Conservation (phyloP, 1,140 invertebrate genomes). For the Acromyrmex charruanus region DNA sequence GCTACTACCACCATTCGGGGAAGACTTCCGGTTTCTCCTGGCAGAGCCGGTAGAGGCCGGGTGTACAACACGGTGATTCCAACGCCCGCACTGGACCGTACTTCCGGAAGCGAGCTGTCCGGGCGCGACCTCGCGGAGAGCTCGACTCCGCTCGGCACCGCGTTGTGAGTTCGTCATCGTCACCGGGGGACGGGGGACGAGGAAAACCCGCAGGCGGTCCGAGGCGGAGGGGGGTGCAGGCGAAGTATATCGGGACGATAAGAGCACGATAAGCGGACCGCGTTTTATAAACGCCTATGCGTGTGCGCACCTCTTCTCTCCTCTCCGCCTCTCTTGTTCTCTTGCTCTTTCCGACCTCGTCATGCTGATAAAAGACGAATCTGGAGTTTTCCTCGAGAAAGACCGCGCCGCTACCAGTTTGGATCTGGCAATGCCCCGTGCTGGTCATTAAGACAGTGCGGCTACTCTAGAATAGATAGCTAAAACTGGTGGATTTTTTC, state of each 20-base stretch:
- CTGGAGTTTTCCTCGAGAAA: slow-evolving; percentile 41
- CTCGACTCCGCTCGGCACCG: slow-evolving; percentile 33
- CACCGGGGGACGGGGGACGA: slow-evolving; percentile 1
- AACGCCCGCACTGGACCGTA: slow-evolving; percentile 78
- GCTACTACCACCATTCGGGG: slow-evolving; percentile 32
- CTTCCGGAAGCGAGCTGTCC: slow-evolving; percentile 51
- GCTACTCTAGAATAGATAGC: neutral
- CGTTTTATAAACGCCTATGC: slow-evolving; percentile 46
- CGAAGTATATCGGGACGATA: slow-evolving; percentile 70
- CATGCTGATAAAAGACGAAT: slow-evolving; percentile 69
- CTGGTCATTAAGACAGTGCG: neutral
- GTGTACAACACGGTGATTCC: slow-evolving; percentile 79
- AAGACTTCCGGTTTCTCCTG: slow-evolving; percentile 60
- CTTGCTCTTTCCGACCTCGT: slow-evolving; percentile 32
- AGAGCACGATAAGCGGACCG: slow-evolving; percentile 70
- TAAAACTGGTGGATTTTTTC: neutral
- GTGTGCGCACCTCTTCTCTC: neutral
- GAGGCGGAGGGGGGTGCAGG: neutral
- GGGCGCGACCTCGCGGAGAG: slow-evolving; percentile 19
- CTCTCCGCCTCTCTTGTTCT: slow-evolving; percentile 19
- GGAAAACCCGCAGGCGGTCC: slow-evolving; percentile 9
- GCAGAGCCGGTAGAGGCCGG: slow-evolving; percentile 1
- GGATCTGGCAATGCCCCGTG: neutral
- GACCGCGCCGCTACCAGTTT: slow-evolving; percentile 12
- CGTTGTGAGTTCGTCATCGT: slow-evolving; percentile 24